Conservation (phyloP, 2,797 vertebrate species). For the Oreortyx pictus region DNA sequence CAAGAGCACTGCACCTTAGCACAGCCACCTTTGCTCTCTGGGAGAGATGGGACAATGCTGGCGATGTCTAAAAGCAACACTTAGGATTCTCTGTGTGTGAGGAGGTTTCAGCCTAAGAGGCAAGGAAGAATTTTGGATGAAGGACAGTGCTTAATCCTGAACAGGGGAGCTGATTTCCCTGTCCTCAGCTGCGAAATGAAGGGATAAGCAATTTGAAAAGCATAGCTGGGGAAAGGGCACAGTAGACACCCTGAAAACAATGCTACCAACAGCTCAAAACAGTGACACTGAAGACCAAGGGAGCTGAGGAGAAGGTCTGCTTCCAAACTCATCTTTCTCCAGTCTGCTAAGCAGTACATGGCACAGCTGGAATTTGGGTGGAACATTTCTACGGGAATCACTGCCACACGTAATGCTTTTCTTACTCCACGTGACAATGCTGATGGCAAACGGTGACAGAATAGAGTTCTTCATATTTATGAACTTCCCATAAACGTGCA, state of each 20-base stretch:
- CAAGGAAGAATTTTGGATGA: neutral
- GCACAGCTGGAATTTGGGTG: neutral
- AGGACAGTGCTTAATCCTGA: neutral
- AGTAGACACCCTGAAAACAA: neutral
- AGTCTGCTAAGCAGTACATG: neutral
- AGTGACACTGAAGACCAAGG: neutral
- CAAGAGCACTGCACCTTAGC: neutral
- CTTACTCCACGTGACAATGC: neutral
- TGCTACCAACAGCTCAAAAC: neutral
- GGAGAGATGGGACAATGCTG: neutral
- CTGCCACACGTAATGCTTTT: conserved; percentile 1
- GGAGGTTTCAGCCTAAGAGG: neutral
- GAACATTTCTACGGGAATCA: neutral
- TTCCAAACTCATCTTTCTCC: neutral
- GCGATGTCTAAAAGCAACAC: neutral
- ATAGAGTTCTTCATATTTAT: fast-evolving
- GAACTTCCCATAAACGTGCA: neutral
- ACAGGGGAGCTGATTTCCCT: neutral
- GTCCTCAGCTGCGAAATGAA: neutral
- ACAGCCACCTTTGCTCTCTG: neutral
- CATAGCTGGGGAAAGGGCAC: neutral
- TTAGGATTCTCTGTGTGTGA: neutral
- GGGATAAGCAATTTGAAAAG: neutral
- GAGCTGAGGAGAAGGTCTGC: neutral
- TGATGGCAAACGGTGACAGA: neutral